These are phyloP conservation scores for Psephotus haematonotus DNA, from an alignment of 2,113 vertebrate genomes.

Conservation along the genomic window DNA sequence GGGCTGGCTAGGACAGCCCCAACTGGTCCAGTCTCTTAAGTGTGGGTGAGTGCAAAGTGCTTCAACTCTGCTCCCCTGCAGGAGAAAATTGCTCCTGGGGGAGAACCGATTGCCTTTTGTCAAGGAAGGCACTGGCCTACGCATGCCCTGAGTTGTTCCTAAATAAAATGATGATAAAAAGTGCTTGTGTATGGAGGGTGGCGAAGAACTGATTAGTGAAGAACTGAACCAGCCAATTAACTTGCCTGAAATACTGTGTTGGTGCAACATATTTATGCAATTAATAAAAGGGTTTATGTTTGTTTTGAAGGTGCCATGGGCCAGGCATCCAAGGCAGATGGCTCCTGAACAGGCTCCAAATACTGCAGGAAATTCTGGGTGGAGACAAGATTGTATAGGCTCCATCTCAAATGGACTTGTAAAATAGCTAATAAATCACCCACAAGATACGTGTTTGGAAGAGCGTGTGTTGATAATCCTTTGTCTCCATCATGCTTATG, in stretches of 20 bases:
- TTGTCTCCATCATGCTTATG: neutral
- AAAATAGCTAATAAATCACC: neutral
- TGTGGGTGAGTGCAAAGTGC: neutral
- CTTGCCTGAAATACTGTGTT: neutral
- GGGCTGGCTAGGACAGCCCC: neutral
- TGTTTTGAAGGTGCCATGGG: neutral
- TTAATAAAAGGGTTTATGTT: neutral
- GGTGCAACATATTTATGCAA: neutral
- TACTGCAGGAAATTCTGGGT: neutral
- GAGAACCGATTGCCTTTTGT: neutral
- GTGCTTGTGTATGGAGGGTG: neutral
- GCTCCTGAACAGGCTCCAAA: neutral
- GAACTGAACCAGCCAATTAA: slow-evolving; percentile 7
- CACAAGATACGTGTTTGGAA: neutral
- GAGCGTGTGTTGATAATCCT: neutral
- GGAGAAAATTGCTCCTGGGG: neutral
- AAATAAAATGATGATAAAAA: neutral
- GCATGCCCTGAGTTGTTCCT: neutral
- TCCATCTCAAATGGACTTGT: neutral
- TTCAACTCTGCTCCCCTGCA: neutral
- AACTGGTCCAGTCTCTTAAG: neutral
- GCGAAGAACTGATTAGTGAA: neutral
- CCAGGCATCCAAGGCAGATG: neutral
- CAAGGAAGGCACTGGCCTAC: neutral
- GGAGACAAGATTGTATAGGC: neutral